Base-by-base conservation (phyloP, 2,888 invertebrate species). In the Eudasyphora cyanicolor region DNA sequence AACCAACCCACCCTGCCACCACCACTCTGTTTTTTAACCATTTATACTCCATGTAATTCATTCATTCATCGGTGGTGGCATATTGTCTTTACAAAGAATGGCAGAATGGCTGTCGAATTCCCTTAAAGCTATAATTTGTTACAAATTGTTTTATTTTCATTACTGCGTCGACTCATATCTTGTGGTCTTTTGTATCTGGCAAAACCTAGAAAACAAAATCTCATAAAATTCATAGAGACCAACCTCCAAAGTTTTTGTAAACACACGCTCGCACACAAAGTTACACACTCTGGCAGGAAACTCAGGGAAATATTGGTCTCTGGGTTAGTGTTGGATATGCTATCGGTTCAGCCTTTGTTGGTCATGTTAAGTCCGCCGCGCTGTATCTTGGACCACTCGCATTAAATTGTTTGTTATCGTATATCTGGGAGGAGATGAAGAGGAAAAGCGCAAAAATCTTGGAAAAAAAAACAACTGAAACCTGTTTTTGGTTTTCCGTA, bases 111-210 rank as follows among this genome's bases (percentile, higher is more conserved):
- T 69, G 32, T 32, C 62, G 54, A 76, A 60, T 76, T 64, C 71
- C 75, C 82, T 70, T 79, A 38, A 60, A 76, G 79, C 79, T 49
- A 71, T 79, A 76, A 82, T 76, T 82, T 82, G 82, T 64, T 42
- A 73, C 73, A 82, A 82, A 82, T 79, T 79, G 57, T 69, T 73
- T 75, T 51, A 71, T 12, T 60, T 29, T 27, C 8, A 62, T 62
- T 54, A 67, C 42, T 42, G 67, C 21, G 19, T 24, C 12, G 14
- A 1, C 60, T 42, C 64, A 67, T 21, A 38, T 67, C 67, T 67
- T 21, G 14, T 42, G 42, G 67, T 67, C 42, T n/a, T n/a, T n/a
- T n/a, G n/a, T 42, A 67, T 67, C 67, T 67, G 10, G 38, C 21
- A 24, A 29, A 42, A 67, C 67, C 67, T 67, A 67, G 64, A 64